Conservation (phyloP, 2,797 vertebrate species). For the Molossus molossus region DNA sequence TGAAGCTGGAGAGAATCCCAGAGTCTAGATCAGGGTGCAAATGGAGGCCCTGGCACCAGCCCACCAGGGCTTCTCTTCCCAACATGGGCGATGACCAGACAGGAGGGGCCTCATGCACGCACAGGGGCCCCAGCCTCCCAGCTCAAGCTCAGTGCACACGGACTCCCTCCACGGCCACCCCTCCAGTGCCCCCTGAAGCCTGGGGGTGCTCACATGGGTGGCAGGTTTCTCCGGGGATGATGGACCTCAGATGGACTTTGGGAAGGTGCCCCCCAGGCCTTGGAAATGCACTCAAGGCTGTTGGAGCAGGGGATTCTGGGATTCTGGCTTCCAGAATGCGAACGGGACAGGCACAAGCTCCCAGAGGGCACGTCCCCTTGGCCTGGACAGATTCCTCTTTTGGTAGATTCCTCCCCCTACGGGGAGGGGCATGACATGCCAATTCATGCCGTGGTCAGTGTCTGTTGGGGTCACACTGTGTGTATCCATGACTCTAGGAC, state of each 20-base stretch:
- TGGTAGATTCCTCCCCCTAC: rapidly evolving
- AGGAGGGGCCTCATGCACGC: not conserved
- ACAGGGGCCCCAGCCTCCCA: too few relatives aligned
- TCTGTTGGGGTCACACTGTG: not conserved
- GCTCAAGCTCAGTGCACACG: not conserved
- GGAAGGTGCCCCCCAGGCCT: not conserved
- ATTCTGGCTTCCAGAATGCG: not conserved
- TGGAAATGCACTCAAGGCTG: not conserved
- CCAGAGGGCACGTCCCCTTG: rapidly evolving
- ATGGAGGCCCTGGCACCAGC: not conserved
- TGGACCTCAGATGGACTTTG: not conserved
- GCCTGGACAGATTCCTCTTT: not conserved
- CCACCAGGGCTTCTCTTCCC: not conserved
- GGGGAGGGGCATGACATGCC: not conserved
- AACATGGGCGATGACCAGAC: rapidly evolving
- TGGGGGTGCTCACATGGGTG: not conserved
- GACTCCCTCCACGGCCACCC: rapidly evolving
- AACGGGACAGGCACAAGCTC: not conserved
- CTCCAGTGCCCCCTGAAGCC: too few relatives aligned
- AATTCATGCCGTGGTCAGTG: not conserved
- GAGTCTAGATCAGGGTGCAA: not conserved
- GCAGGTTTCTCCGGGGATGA: not conserved
- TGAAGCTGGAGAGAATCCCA: not conserved
- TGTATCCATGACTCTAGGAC: not conserved
- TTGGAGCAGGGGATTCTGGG: not conserved